Conservation (phyloP, 2,113 vertebrate species). For the Platysteira castanea region DNA sequence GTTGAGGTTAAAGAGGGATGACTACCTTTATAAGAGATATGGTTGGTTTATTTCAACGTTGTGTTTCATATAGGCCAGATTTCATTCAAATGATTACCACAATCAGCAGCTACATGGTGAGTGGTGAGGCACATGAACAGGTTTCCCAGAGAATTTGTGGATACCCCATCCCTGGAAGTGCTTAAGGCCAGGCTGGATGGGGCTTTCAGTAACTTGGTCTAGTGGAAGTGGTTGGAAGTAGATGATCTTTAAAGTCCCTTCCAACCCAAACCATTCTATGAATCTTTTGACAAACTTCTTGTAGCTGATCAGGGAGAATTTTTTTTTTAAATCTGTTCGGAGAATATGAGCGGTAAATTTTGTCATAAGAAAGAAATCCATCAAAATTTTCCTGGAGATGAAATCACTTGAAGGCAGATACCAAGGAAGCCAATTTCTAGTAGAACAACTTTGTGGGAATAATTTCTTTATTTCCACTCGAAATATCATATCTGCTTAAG, state of each 20-base stretch:
- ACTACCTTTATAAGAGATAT: background rate
- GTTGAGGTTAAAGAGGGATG: background rate
- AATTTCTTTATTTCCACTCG: background rate
- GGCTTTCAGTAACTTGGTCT: background rate
- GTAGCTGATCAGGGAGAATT: background rate
- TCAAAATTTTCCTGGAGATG: background rate
- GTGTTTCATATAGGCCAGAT: background rate
- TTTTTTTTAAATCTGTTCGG: background rate
- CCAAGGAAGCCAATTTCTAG: background rate
- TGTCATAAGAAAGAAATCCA: background rate
- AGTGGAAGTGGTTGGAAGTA: background rate
- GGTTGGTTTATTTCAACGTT: background rate
- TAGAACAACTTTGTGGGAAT: background rate
- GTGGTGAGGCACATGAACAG: background rate
- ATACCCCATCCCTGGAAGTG: background rate
- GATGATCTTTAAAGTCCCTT: background rate
- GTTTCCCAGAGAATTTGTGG: background rate
- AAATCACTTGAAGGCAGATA: background rate
- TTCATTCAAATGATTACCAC: background rate
- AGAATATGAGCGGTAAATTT: background rate
- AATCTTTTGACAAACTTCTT: background rate
- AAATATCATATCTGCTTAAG: background rate
- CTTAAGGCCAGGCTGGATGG: background rate
- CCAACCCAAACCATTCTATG: background rate
- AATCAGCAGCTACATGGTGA: background rate